Conservation (phyloP, 2,888 invertebrate species). For the Phragmatobia fuliginosa region DNA sequence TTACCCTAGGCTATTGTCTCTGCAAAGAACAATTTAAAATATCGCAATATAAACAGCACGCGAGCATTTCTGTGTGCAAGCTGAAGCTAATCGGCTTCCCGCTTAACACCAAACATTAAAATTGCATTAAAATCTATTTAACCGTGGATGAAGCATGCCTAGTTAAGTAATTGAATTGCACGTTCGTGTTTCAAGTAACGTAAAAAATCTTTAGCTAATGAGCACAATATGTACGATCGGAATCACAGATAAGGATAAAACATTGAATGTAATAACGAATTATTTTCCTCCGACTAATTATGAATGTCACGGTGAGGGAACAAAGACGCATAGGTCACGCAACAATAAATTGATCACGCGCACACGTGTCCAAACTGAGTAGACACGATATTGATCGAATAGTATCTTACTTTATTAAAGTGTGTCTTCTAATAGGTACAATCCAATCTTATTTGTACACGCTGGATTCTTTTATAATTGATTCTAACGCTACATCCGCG, state of each 20-base stretch:
- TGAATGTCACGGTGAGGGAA: slow-evolving; percentile 72
- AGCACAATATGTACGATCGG: slow-evolving; percentile 34
- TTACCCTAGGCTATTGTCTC: slow-evolving; percentile 67
- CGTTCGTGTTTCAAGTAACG: slow-evolving; percentile 66
- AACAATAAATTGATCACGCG: slow-evolving; percentile 69
- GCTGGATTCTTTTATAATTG: slow-evolving; percentile 43
- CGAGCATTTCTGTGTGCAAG: slow-evolving; percentile 61
- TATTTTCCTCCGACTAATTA: slow-evolving; percentile 64
- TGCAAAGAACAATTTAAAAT: slow-evolving; percentile 63
- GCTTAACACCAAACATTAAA: slow-evolving; percentile 79
- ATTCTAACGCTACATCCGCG: slow-evolving; percentile 36
- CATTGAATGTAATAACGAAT: slow-evolving; percentile 36
- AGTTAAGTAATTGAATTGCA: slow-evolving; percentile 74
- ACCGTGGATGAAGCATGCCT: slow-evolving; percentile 68
- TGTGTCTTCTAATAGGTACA: slow-evolving; percentile 38
- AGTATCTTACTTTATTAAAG: slow-evolving; percentile 38
- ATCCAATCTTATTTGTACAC: slow-evolving; percentile 26
- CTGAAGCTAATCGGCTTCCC: slow-evolving; percentile 69
- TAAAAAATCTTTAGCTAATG: slow-evolving; percentile 56
- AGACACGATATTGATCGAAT: slow-evolving; percentile 42
- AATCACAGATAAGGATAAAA: slow-evolving; percentile 33
- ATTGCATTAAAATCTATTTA: slow-evolving; percentile 82
- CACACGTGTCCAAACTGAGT: slow-evolving; percentile 54
- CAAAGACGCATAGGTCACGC: slow-evolving; percentile 75
- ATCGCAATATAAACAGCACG: slow-evolving; percentile 67